Evolutionary conservation across 1,140 invertebrate species (phyloP).

Genomic region (Tigriopus japonicus): DNA sequence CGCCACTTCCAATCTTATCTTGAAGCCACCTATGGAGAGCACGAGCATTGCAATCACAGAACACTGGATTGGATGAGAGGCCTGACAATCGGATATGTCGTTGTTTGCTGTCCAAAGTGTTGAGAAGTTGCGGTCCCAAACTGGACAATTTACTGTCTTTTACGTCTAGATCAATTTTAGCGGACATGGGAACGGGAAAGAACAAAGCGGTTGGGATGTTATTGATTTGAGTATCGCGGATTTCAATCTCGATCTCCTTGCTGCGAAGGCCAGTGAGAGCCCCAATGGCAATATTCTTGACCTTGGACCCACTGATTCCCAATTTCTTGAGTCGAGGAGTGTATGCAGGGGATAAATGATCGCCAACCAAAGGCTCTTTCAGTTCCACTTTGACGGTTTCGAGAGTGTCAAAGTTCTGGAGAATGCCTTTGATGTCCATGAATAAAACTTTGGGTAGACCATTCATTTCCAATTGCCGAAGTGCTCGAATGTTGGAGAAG

Average conservation of each 20-base stretch:
- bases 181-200: conserved; percentile 70
- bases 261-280: conserved; percentile 50
- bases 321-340: conserved; percentile 55
- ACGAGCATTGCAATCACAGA: conserved; percentile 61
- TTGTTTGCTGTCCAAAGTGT: conserved; percentile 54
- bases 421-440: conserved; percentile 55
- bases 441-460: conserved; percentile 56
- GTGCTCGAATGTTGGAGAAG: conserved; percentile 47
- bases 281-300: conserved; percentile 57
- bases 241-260: conserved; percentile 41
- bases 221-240: conserved; percentile 57
- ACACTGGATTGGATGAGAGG: conserved; percentile 51
- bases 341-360: conserved; percentile 53
- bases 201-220: conserved; percentile 54
- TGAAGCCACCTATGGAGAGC: conserved; percentile 55
- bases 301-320: conserved; percentile 48
- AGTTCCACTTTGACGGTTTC: conserved; percentile 55
- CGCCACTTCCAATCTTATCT: conserved; percentile 18
- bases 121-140: conserved; percentile 50
- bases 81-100: conserved; percentile 49
- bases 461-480: conserved; percentile 45
- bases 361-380: conserved; percentile 57
- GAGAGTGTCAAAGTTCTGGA: conserved; percentile 31
- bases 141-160: conserved; percentile 52
- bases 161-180: conserved; percentile 51